Evolutionary conservation across 2,113 vertebrate species (phyloP), one percentile per base, ranked within the genome.

Genomic region (Pandion haliaetus): DNA sequence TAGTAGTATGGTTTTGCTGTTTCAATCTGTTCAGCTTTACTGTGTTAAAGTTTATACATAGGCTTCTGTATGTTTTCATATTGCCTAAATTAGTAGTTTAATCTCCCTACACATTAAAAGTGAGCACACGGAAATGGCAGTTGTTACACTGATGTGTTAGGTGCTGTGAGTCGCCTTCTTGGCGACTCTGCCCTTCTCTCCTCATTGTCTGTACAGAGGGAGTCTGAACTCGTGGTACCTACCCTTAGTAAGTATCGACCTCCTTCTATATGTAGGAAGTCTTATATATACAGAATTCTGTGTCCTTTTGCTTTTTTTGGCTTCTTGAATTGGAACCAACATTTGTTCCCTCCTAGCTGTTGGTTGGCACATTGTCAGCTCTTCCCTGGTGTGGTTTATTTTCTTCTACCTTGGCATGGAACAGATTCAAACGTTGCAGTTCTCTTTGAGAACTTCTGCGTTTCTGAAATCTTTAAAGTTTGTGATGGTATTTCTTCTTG

Each of bases 101-200:
- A 20, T 69, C 34, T 86, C 12, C 54, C 7, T n/a, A 23, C 6
- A 3, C 38, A 6, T 40, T 88, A 61, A 57, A 90, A 65, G 59
- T 5, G 10, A 93, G 36, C 44, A 32, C 25, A 62, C 9, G 13
- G 36, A 69, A 86, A 47, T 40, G 52, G 10, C 31, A 44, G 12
- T 58, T 40, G 20, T 31, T 90, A 65, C 4, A 14, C 18, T 62
- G 15, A 31, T 40, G 25, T 38, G 3, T 66, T 24, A 26, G 12
- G 20, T 38, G 28, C 23, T 42, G 24, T 52, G 55, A 74, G 57
- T 62, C 0, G 0, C 70, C 3, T 3, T 74, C 55, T 4, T 63
- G 69, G 26, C 24, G 17, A 45, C 32, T 77, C 18, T 58, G 44
- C 26, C 32, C 16, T 54, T 79, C 17, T 69, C 38, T 44, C 10